Conservation (phyloP, 2,888 invertebrate genomes). For the Tiliacea citrago region DNA sequence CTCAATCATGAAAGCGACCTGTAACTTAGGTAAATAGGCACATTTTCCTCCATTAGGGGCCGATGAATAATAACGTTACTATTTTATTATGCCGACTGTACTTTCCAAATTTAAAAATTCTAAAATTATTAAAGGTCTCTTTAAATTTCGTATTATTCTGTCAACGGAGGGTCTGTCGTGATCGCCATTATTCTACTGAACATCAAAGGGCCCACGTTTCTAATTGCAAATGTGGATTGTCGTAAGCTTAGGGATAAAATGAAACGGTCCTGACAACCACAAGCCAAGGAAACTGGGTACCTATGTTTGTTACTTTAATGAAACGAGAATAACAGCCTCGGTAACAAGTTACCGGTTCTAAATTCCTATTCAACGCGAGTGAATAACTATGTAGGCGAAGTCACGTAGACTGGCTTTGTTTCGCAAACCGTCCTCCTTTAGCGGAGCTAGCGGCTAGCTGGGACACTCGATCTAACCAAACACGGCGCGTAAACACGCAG, state of each 20-base stretch:
- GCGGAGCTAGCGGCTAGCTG: slow-evolving; percentile 43
- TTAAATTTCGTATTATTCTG: slow-evolving; percentile 41
- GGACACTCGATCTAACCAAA: slow-evolving; percentile 57
- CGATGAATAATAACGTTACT: slow-evolving; percentile 60
- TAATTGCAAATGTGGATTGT: slow-evolving; percentile 57
- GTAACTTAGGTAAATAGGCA: slow-evolving; percentile 60
- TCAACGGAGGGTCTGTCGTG: slow-evolving; percentile 20
- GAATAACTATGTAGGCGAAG: slow-evolving; percentile 61
- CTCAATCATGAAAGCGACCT: slow-evolving; percentile 64
- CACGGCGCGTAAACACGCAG: slow-evolving; percentile 55
- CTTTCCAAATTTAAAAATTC: slow-evolving; percentile 53
- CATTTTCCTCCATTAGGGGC: slow-evolving; percentile 58
- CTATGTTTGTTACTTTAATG: slow-evolving; percentile 62
- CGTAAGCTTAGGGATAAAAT: slow-evolving; percentile 41
- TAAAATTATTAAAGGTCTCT: slow-evolving; percentile 25
- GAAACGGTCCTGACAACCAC: slow-evolving; percentile 29
- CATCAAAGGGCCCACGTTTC: slow-evolving; percentile 54
- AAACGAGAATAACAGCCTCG: slow-evolving; percentile 54
- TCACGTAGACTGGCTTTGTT: slow-evolving; percentile 66
- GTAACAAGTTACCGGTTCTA: slow-evolving; percentile 69
- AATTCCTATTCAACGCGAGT: slow-evolving; percentile 68
- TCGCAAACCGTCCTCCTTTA: slow-evolving; percentile 59
- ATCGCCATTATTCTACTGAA: slow-evolving; percentile 30
- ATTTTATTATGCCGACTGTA: slow-evolving; percentile 52
- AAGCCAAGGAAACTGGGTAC: slow-evolving; percentile 14